A percentile compares a stretch with the other conserved stretches of the same genome.
Conservation (phyloP, 2,797 vertebrate species). For the Leptatherina wallacei region DNA sequence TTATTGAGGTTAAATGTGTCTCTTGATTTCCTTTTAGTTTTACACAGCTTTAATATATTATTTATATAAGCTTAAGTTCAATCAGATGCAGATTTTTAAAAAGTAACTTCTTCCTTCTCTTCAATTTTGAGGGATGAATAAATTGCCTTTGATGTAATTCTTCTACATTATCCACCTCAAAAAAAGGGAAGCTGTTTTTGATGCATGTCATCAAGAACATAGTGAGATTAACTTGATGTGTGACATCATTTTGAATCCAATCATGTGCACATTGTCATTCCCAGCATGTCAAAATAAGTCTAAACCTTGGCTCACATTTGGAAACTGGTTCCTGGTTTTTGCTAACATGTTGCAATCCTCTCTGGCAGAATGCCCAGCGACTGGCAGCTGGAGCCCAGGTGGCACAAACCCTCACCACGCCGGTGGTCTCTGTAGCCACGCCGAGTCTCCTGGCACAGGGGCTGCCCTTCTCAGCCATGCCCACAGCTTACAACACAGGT, state of each 20-base stretch:
- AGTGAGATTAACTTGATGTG: slow-evolving; percentile 58
- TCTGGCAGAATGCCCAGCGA: slow-evolving; percentile 90
- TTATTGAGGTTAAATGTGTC: neutral
- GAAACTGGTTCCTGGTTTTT: neutral
- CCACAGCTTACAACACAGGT: slow-evolving; percentile 98
- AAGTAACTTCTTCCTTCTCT: neutral
- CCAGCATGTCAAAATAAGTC: slow-evolving; percentile 61
- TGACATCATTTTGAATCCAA: slow-evolving; percentile 46
- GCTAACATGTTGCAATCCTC: slow-evolving; percentile 53
- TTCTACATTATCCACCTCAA: slow-evolving; percentile 6
- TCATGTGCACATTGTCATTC: slow-evolving; percentile 61
- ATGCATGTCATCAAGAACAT: slow-evolving; percentile 60
- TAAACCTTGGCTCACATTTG: slow-evolving; percentile 3
- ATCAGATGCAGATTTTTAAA: neutral
- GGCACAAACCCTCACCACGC: slow-evolving; percentile 93
- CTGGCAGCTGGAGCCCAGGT: slow-evolving; percentile 90
- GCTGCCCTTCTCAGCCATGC: slow-evolving; percentile 95
- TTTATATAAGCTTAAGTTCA: neutral
- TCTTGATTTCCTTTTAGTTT: neutral
- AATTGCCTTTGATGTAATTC: slow-evolving; percentile 77
- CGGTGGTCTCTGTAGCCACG: slow-evolving; percentile 95
- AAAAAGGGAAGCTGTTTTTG: slow-evolving; percentile 50
- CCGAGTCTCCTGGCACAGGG: slow-evolving; percentile 92
- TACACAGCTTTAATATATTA: neutral
- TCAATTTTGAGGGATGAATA: slow-evolving; percentile 13